Evolutionary conservation across 2,888 invertebrate species (phyloP), one percentile per base, ranked within the genome.

Genomic region (Philaethria dido): DNA sequence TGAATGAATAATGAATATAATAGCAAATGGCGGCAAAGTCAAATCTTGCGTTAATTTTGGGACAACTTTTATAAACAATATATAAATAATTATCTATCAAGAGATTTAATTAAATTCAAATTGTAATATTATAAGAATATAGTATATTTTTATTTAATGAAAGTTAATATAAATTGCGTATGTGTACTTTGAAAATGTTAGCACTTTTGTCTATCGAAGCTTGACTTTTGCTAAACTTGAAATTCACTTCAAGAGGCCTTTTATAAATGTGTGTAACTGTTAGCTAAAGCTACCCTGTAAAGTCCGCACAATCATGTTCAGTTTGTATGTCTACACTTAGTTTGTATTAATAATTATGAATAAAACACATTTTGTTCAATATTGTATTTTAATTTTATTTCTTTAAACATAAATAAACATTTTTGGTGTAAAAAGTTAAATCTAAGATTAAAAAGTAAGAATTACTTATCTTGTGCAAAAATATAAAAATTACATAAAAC

Each of bases 361-460:
- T 62, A 62, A 68, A 69, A 69, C 64, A 68, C 61, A 54, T 68
- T 68, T 68, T 52, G 50, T 64, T 64, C 57, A 59, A 73, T 67
- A 52, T 61, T 48, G 33, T 48, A 16, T 62, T 68, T 68, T 60
- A 44, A 55, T 68, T 54, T 29, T 29, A 47, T 60, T 52, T 52
- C 29, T 9, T 29, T 33, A 22, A 36, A 9, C 22, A 22, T 14
- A 36, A 22, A 62, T 50, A 14, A 54, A 13, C 13, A 36, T 33
- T 48, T 14, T 25, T 48, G n/a, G 5, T 25, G n/a, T 48, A 48
- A 25, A 48, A n/a, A n/a, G 0, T 2, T n/a, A n/a, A n/a, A n/a
- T n/a, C n/a, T n/a, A n/a, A n/a, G n/a, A n/a, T n/a, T n/a, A n/a
- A n/a, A n/a, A n/a, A n/a, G 22, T 48, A n/a, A 39, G 13, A 29